Evolutionary conservation across 2,797 vertebrate species (phyloP).

Genomic region (Sebastes hubbsi): DNA sequence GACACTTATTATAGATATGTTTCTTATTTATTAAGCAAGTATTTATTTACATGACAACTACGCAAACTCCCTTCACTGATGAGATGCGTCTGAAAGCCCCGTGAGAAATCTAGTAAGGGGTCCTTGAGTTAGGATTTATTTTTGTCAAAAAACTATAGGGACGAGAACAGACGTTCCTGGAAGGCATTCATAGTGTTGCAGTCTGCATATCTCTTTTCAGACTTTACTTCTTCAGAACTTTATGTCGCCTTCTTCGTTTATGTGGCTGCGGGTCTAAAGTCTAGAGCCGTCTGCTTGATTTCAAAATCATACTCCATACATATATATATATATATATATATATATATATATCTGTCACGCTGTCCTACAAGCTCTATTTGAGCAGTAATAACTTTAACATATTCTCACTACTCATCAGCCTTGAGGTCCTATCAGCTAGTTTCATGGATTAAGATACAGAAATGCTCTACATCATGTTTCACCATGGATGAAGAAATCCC

Average conservation of each 20-base stretch:
- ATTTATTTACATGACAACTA: too few species aligned
- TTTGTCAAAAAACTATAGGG: neutral
- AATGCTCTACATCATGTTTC: neutral
- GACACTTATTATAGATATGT: neutral
- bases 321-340: neutral
- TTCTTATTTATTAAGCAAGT: neutral
- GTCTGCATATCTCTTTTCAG: neutral
- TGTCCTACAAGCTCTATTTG: constrained; percentile 8
- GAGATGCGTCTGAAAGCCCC: too few species aligned
- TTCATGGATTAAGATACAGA: constrained; percentile 26
- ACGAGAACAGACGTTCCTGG: neutral
- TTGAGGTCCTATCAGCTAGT: constrained; percentile 9
- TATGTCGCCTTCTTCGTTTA: neutral
- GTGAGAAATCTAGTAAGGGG: too few species aligned
- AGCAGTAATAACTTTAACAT: constrained; percentile 22
- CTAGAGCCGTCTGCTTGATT: neutral
- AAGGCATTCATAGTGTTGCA: neutral
- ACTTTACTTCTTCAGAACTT: constrained; percentile 18
- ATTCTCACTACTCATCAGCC: constrained; percentile 13
- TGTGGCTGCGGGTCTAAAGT: constrained; percentile 7
- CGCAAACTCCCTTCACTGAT: too few species aligned
- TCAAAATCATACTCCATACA: neutral
- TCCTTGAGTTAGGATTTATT: too few species aligned
- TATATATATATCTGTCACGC: neutral
- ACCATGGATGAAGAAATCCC: neutral